Conservation (phyloP, 2,797 vertebrate species). For the Florisuga fusca region DNA sequence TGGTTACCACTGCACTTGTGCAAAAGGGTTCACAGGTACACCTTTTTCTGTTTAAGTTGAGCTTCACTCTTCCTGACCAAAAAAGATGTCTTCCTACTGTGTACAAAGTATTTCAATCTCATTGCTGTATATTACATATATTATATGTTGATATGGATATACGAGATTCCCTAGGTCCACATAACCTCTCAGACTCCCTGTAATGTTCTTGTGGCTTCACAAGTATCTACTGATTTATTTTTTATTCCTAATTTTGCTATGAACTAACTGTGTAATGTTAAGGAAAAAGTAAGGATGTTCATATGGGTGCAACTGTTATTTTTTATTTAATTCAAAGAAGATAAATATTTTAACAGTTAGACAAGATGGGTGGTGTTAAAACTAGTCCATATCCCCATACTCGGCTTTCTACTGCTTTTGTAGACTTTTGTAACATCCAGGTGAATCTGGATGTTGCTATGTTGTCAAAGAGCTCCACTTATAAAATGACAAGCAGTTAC, state of each 20-base stretch:
- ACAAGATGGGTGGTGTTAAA: not conserved
- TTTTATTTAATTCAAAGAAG: not conserved
- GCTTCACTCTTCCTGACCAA: not conserved
- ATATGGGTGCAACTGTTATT: not conserved
- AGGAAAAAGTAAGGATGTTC: not conserved
- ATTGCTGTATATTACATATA: not conserved
- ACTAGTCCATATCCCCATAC: not conserved
- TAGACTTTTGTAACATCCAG: not conserved
- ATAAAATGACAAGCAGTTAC: not conserved
- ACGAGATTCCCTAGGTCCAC: not conserved
- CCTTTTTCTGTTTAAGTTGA: not conserved
- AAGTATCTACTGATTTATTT: no score
- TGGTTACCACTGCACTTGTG: slow-evolving; percentile 86
- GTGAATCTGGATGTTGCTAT: not conserved
- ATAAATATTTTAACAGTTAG: not conserved
- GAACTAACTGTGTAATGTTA: not conserved
- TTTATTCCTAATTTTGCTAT: not conserved
- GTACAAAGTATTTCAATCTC: not conserved
- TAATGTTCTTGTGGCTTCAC: no score
- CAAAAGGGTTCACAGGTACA: slow-evolving; percentile 89
- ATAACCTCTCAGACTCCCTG: not conserved
- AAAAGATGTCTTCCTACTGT: not conserved
- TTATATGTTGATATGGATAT: not conserved
- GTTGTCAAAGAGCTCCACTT: not conserved
- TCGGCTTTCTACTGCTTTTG: not conserved